A percentile compares a stretch with the other conserved stretches of the same genome.
These are phyloP conservation scores for Chelmon rostratus DNA, from an alignment of 2,797 vertebrate genomes.

Conservation along the genomic window DNA sequence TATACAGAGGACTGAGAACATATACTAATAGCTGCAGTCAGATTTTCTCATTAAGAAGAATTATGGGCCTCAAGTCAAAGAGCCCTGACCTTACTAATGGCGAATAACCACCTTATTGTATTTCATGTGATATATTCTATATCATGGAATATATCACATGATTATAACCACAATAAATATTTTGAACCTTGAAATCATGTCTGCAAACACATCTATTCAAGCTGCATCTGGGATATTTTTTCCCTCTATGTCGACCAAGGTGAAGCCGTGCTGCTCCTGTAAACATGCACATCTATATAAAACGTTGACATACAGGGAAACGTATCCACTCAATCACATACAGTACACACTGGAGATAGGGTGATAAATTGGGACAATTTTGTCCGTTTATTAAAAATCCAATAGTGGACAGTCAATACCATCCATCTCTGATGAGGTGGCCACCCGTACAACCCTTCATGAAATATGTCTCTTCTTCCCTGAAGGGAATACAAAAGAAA, in stretches of 20 bases:
- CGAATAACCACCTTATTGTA: background rate
- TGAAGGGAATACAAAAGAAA: conserved; percentile 2
- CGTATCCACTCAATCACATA: conserved; percentile 16
- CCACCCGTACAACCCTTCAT: background rate
- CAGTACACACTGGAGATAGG: conserved; percentile 3
- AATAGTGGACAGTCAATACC: conserved; percentile 22
- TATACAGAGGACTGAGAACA: background rate
- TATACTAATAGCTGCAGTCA: background rate
- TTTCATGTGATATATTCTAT: background rate
- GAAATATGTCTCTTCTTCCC: conserved; percentile 7
- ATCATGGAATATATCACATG: too few relatives aligned
- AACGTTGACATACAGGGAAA: conserved; percentile 13
- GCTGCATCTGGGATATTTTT: background rate
- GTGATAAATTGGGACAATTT: conserved; percentile 38
- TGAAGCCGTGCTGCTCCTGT: background rate
- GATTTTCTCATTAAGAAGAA: background rate
- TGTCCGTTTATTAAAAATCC: conserved; percentile 58
- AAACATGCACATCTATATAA: background rate
- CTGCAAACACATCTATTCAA: background rate
- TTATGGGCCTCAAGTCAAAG: background rate
- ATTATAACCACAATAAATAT: too few relatives aligned
- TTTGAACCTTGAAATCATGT: background rate
- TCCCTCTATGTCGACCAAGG: background rate
- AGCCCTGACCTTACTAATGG: background rate
- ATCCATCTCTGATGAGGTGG: conserved; percentile 24